These are phyloP conservation scores for Acanthopleura granulata DNA, from an alignment of 2,888 invertebrate genomes.

Conservation along the genomic window DNA sequence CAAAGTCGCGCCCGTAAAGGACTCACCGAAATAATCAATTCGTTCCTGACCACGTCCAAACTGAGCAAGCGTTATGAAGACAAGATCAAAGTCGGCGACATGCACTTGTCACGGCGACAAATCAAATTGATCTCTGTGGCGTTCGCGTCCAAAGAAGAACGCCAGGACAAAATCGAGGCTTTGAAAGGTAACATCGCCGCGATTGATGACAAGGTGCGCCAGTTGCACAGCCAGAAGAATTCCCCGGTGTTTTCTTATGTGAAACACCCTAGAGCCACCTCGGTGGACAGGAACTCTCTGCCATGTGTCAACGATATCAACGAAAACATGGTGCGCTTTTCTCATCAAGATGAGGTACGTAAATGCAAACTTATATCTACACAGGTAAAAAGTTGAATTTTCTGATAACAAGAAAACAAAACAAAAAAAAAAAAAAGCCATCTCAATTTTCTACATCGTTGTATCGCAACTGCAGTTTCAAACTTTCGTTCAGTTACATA, in stretches of 20 bases:
- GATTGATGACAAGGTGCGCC: conserved; percentile 1
- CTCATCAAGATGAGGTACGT: not conserved
- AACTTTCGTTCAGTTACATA: no score
- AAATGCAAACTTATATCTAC: no score
- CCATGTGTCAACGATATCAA: not conserved
- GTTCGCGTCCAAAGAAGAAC: not conserved
- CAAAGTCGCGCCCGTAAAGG: not conserved
- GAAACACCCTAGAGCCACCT: not conserved
- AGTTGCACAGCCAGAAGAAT: not conserved
- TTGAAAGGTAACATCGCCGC: not conserved
- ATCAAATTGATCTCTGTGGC: not conserved
- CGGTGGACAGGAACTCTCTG: not conserved
- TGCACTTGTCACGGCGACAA: not conserved
- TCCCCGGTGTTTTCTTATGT: not conserved
- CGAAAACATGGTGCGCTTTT: conserved; percentile 4
- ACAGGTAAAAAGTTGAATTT: no score
- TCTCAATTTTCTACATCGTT: no score
- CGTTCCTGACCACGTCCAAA: not conserved
- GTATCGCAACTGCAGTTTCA: no score
- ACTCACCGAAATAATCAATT: conserved; percentile 3
- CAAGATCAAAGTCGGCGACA: not conserved
- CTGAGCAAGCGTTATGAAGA: conserved; percentile 1
- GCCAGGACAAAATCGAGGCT: not conserved
- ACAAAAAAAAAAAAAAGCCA: no score
- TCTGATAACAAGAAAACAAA: no score